A percentile compares a stretch with the other conserved stretches of the same genome.
Conservation (phyloP, 1,140 invertebrate genomes). For the Bombus waltoni region DNA sequence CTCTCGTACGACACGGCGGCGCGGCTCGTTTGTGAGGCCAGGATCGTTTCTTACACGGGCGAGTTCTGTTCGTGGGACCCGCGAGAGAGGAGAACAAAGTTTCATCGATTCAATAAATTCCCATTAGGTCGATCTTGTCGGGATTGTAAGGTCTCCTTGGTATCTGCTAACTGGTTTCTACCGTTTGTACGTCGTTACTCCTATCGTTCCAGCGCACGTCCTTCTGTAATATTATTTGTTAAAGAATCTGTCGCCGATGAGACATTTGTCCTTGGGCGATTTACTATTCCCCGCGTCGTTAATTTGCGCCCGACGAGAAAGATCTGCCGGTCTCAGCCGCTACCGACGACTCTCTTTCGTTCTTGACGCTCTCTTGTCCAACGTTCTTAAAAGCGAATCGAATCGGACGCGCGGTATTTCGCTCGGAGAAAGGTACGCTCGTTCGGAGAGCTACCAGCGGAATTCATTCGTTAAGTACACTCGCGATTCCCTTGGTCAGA, state of each 20-base stretch:
- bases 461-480: too few species aligned
- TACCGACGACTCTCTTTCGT: too few species aligned
- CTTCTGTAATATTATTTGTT: constrained; percentile 46
- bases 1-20: constrained; percentile 37
- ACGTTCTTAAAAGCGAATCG: too few species aligned
- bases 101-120: constrained; percentile 68
- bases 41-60: constrained; percentile 54
- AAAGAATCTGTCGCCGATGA: constrained; percentile 39
- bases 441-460: too few species aligned
- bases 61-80: constrained; percentile 37
- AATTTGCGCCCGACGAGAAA: background rate
- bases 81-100: constrained; percentile 59
- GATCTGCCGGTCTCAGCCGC: background rate
- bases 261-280: constrained; percentile 28
- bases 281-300: background rate
- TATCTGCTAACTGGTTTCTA: constrained; percentile 58
- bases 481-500: too few species aligned
- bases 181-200: constrained; percentile 47
- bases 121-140: constrained; percentile 65
- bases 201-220: constrained; percentile 7
- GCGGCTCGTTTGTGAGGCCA: constrained; percentile 52
- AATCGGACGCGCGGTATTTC: too few species aligned
- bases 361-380: too few species aligned
- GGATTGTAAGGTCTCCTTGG: constrained; percentile 46
- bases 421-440: too few species aligned